Base-by-base conservation (phyloP, 2,113 vertebrate species). In the Crotalus tigris region DNA sequence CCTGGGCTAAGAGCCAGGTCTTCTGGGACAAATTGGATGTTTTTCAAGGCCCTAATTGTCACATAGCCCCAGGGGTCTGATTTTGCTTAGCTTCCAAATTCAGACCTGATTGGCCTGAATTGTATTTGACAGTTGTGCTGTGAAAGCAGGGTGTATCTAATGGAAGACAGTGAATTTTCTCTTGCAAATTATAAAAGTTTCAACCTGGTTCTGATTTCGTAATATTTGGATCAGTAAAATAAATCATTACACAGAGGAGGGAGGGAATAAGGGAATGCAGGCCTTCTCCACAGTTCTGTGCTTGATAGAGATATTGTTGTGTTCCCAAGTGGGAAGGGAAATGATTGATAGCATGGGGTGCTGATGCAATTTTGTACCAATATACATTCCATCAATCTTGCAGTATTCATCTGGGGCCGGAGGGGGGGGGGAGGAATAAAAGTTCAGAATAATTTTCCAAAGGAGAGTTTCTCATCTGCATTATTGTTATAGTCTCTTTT, bases 291-390 rank as follows among this genome's bases (percentile, higher is more conserved):
- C 95, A 96, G 96, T 92, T 92, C 96, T 93, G 93, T 94, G 95
- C 93, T 95, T 46, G 86, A 93, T 94, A 94, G 91, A 75, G 92
- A 93, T 95, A 90, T 93, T 89, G 33, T 11, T 10, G 7, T 9
- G 5, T 91, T 55, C 15, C 87, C 46, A 26, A 85, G 51, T n/a
- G 61, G 91, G 59, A 26, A 87, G 46, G 46, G 87, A 92, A 97
- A 92, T 96, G 96, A 97, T 96, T 95, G 96, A 97, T 97, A 92
- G 91, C 94, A 75, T 91, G 17, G 29, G 92, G 94, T 92, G 88
- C 90, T 95, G 97, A 97, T 94, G 96, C 94, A 96, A 96, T 98
- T 97, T 95, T 94, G 87, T 61, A 96, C 96, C 95, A 94, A 91
- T 91, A 93, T 69, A 90, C 75, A 57, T 95, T 93, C 93, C 85